These are phyloP conservation scores for Peromyscus melanophrys DNA, from an alignment of 2,797 vertebrate species.

Conservation along the genomic window DNA sequence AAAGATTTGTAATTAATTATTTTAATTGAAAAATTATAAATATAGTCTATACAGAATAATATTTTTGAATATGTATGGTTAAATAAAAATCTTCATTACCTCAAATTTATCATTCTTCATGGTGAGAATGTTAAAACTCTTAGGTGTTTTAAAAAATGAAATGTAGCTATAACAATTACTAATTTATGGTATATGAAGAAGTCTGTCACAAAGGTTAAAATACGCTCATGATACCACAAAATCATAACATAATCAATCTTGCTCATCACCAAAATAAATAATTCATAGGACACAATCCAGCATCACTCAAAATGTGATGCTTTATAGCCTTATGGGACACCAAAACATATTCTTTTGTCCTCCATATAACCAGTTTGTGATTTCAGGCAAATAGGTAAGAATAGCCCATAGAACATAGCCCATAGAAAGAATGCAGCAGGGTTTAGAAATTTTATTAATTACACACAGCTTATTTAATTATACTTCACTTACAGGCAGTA, in stretches of 20 bases:
- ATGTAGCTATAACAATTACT: conserved; percentile 6
- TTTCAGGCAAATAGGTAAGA: not conserved
- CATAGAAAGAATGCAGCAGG: not conserved
- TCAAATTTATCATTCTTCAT: conserved; percentile 8
- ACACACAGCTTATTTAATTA: conserved; percentile 42
- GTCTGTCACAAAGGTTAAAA: conserved; percentile 35
- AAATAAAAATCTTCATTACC: not conserved
- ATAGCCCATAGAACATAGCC: not conserved
- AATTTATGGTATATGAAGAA: conserved; percentile 28
- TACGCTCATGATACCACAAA: not conserved
- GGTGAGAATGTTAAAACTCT: not conserved
- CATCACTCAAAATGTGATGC: not conserved
- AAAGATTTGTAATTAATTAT: conserved; percentile 2
- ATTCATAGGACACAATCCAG: conserved; percentile 11
- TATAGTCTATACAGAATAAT: not conserved
- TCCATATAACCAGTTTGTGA: not conserved
- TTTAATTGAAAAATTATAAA: not conserved
- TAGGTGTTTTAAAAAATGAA: not conserved
- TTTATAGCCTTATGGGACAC: not conserved
- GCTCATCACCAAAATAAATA: conserved; percentile 14
- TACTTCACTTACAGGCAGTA: not conserved
- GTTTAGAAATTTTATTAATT: conserved; percentile 45
- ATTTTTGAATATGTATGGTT: not conserved
- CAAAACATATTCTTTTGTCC: not conserved
- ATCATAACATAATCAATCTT: conserved; percentile 43